Percentiles rank a stretch among this genome's conserved stretches.
phyloP scores from a whole-genome alignment of 2,888 invertebrate genomes.

The Nysson spinosus region DNA sequence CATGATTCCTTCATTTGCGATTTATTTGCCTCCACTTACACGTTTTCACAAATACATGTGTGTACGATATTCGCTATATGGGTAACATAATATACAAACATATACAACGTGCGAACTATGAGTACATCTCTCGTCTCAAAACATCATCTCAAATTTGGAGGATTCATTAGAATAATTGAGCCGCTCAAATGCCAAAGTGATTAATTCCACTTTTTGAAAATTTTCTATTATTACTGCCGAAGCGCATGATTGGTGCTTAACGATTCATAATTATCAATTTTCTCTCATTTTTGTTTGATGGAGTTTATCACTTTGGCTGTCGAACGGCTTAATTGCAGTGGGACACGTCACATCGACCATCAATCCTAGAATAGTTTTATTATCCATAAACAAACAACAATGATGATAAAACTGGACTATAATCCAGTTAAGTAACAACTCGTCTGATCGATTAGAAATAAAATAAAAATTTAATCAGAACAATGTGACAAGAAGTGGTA shows the following conservation, averaged over 20 bases:
- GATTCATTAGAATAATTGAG: constrained; percentile 9
- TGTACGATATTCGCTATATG: constrained; percentile 43
- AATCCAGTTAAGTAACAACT: no score
- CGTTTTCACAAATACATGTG: constrained; percentile 47
- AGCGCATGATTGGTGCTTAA: no score
- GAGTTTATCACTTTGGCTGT: no score
- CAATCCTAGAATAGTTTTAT: constrained; percentile 24
- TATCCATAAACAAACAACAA: neutral
- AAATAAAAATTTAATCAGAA: neutral
- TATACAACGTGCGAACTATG: constrained; percentile 62
- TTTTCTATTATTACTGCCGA: no score
- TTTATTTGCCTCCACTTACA: constrained; percentile 54
- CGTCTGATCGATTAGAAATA: no score
- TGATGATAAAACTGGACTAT: no score
- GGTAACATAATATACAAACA: constrained; percentile 63
- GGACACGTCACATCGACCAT: constrained; percentile 52
- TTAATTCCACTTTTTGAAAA: no score
- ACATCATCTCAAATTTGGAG: constrained; percentile 5
- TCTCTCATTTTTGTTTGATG: no score
- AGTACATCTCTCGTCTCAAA: constrained; percentile 3
- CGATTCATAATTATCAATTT: no score
- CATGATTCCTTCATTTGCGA: constrained; percentile 35
- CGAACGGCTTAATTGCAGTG: constrained; percentile 40
- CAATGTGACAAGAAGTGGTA: neutral
- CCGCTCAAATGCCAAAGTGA: no score